These are phyloP conservation scores for Alexandromys fortis DNA, from an alignment of 2,113 vertebrate genomes.

Conservation along the genomic window DNA sequence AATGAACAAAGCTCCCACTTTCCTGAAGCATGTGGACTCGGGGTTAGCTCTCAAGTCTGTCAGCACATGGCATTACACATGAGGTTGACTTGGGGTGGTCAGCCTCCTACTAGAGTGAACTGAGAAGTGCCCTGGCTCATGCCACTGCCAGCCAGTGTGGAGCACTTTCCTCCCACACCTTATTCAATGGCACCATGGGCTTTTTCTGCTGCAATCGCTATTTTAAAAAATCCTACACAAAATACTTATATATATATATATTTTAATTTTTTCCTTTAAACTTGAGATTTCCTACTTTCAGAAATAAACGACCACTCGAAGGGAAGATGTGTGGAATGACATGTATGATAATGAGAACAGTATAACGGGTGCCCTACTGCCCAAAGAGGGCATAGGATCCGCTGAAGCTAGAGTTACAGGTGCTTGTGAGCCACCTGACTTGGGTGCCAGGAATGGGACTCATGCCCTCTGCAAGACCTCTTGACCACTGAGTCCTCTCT, in stretches of 20 bases:
- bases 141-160: neutral
- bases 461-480: neutral
- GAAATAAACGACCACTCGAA: no score
- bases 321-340: fast-evolving
- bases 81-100: neutral
- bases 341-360: neutral
- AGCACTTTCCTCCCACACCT: neutral
- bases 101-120: neutral
- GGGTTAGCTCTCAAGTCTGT: neutral
- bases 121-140: neutral
- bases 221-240: neutral
- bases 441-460: neutral
- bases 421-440: neutral
- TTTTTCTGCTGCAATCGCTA: neutral
- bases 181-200: no score
- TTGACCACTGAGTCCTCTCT: neutral
- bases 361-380: neutral
- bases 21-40: no score
- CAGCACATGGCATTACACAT: fast-evolving
- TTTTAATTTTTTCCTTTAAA: neutral
- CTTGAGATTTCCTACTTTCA: neutral
- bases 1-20: neutral
- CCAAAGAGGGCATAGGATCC: neutral
- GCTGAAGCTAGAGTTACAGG: neutral
- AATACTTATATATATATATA: neutral